These are phyloP conservation scores for Sebastes aleutianus DNA, from an alignment of 2,797 vertebrate species.

Conservation along the genomic window DNA sequence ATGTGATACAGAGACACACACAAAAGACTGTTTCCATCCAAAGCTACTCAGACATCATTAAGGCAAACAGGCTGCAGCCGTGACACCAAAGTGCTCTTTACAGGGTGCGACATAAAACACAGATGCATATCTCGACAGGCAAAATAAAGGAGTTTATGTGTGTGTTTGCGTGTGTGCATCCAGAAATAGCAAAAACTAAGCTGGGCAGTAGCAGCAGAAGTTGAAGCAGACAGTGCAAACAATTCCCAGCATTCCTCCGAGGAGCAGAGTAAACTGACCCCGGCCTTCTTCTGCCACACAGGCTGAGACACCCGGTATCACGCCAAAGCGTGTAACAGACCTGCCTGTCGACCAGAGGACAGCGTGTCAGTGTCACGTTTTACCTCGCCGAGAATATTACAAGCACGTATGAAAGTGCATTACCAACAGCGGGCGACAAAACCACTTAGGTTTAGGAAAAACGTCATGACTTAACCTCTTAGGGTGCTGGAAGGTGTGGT, in stretches of 20 bases:
- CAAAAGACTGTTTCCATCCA: not conserved
- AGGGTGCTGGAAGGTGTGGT: no score
- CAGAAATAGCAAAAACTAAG: constrained; percentile 36
- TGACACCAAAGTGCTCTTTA: constrained; percentile 8
- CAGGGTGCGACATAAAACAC: constrained; percentile 18
- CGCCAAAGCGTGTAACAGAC: not conserved
- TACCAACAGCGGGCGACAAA: not conserved
- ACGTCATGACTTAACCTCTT: no score
- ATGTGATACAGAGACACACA: not conserved
- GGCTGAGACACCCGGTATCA: not conserved
- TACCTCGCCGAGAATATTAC: not conserved
- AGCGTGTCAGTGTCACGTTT: not conserved
- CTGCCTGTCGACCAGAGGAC: not conserved
- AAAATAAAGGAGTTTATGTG: not conserved
- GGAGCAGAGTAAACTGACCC: constrained; percentile 61
- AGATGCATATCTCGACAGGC: constrained; percentile 18
- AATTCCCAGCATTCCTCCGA: constrained; percentile 71
- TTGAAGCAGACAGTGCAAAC: constrained; percentile 70
- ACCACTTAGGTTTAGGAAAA: not conserved
- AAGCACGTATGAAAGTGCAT: not conserved
- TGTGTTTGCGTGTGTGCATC: constrained; percentile 5
- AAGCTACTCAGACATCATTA: constrained; percentile 17
- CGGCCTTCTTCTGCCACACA: constrained; percentile 38
- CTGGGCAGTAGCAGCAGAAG: constrained; percentile 26
- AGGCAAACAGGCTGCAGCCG: constrained; percentile 31